Evolutionary conservation across 2,888 invertebrate species (phyloP).

Genomic region (Troides aeacus): DNA sequence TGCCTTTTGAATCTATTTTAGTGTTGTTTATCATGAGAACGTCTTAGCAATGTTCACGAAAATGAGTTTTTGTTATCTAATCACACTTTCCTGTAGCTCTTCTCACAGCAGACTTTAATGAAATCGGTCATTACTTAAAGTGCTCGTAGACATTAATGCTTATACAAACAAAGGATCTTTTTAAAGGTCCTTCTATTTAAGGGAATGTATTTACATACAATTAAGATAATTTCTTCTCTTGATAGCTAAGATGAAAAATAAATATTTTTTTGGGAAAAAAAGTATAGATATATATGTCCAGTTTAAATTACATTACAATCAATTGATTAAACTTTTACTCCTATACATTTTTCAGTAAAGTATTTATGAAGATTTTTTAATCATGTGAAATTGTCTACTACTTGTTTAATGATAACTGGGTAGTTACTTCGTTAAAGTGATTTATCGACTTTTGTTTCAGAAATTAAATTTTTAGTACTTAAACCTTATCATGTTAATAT

Average conservation of each 20-base stretch:
- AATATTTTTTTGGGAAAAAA: neutral
- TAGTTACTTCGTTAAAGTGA: too few relatives aligned
- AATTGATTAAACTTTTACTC: conserved; percentile 1
- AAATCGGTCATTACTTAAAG: conserved; percentile 72
- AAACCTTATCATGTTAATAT: too few relatives aligned
- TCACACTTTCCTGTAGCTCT: conserved; percentile 46
- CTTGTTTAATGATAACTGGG: too few relatives aligned
- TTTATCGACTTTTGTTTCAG: too few relatives aligned
- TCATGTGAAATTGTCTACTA: too few relatives aligned
- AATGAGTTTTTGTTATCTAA: conserved; percentile 57
- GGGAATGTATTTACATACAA: conserved; percentile 31
- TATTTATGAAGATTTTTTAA: too few relatives aligned
- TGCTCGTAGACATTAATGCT: conserved; percentile 52
- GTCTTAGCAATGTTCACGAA: conserved; percentile 45
- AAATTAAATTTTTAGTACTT: too few relatives aligned
- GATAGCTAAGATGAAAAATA: neutral
- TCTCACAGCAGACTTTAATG: conserved; percentile 62
- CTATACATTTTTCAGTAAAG: too few relatives aligned
- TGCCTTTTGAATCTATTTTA: conserved; percentile 33
- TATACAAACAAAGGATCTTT: conserved; percentile 49
- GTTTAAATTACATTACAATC: neutral
- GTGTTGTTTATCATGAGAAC: conserved; percentile 44
- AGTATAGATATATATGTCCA: neutral
- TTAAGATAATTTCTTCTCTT: conserved; percentile 16
- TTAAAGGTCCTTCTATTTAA: conserved; percentile 29